Conservation (phyloP, 1,140 invertebrate genomes). For the Eulimnadia texana region DNA sequence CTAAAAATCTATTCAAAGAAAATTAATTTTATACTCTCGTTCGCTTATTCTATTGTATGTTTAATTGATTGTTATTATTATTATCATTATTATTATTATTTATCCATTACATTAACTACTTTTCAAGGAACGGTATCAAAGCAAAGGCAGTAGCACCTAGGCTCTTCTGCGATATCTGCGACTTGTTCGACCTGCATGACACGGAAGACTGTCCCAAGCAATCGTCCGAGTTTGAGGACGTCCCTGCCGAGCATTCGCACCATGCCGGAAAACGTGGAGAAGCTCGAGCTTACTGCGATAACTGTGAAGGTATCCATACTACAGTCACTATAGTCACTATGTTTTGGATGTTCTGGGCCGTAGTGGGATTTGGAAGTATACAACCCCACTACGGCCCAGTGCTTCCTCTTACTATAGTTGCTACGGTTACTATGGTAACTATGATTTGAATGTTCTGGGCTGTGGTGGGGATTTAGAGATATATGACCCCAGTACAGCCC, state of each 20-base stretch:
- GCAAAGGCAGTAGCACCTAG: slow-evolving; percentile 44
- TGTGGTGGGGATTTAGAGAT: no score
- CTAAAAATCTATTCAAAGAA: no score
- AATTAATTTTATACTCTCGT: no score
- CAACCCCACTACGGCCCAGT: no score
- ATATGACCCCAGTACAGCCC: no score
- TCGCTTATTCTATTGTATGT: no score
- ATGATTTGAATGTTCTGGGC: no score
- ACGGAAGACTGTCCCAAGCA: slow-evolving; percentile 92
- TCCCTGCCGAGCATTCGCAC: slow-evolving; percentile 35
- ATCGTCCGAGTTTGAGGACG: slow-evolving; percentile 37
- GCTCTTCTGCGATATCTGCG: slow-evolving; percentile 93
- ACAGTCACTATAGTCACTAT: slow-evolving; percentile 25
- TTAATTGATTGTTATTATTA: background rate
- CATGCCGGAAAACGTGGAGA: slow-evolving; percentile 7
- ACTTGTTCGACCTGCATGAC: slow-evolving; percentile 88
- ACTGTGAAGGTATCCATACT: slow-evolving; percentile 62
- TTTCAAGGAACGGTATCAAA: slow-evolving; percentile 6
- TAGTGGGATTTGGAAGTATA: slow-evolving; percentile 6
- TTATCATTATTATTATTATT: background rate
- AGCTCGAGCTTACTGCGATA: slow-evolving; percentile 70
- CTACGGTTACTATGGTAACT: no score
- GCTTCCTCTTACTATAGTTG: no score
- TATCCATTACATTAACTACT: background rate
- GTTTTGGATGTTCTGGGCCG: background rate